A percentile compares a stretch with the other conserved stretches of the same genome.
phyloP scores from a whole-genome alignment of 2,113 vertebrate genomes.

The Stictonetta naevosa region DNA sequence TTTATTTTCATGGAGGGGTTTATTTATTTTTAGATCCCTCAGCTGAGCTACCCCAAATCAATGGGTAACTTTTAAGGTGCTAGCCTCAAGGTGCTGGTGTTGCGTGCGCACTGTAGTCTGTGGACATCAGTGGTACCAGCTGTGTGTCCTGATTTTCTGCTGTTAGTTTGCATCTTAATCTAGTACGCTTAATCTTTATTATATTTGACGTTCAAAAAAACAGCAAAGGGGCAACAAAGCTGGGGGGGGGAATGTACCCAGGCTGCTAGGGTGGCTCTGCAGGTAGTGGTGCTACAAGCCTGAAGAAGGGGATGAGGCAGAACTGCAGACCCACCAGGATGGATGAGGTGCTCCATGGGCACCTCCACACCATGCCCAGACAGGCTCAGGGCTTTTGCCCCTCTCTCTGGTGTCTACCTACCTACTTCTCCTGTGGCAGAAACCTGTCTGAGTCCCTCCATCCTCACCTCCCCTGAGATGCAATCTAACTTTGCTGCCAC shows the following conservation, averaged over 20 bases:
- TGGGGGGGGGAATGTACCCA: neutral
- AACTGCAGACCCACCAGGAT: rapidly evolving
- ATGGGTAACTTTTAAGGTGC: neutral
- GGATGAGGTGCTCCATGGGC: neutral
- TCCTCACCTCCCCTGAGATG: neutral
- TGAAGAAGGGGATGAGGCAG: neutral
- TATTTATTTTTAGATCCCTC: neutral
- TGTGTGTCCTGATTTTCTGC: neutral
- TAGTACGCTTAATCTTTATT: neutral
- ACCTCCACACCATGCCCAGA: neutral
- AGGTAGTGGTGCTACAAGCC: neutral
- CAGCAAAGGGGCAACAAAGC: neutral
- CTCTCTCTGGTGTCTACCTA: neutral
- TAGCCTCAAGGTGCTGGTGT: neutral
- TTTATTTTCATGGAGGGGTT: neutral
- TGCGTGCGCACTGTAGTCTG: rapidly evolving
- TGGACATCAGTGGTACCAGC: neutral
- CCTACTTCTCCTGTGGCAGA: neutral
- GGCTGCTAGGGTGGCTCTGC: neutral
- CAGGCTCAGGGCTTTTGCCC: rapidly evolving
- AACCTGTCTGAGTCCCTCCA: neutral
- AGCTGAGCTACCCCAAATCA: neutral
- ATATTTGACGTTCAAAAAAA: neutral
- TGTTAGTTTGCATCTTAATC: neutral
- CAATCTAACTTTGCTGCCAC: neutral